Conservation (phyloP, 1,140 invertebrate species). For the Armadillidium nasatum region DNA sequence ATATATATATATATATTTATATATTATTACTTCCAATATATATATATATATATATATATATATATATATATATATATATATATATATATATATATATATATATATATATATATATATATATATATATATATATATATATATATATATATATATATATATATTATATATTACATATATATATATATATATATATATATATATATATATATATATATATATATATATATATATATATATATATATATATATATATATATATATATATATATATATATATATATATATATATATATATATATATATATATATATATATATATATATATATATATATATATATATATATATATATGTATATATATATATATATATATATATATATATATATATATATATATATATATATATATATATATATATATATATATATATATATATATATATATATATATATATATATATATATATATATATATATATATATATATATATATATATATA, state of each 20-base stretch:
- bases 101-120: too few species aligned
- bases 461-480: slow-evolving; percentile 16
- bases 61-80: too few species aligned
- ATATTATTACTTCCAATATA: too few species aligned
- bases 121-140: too few species aligned
- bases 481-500: background rate
- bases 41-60: too few species aligned
- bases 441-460: slow-evolving; percentile 19
- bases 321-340: too few species aligned
- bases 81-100: too few species aligned
- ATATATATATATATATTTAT: background rate
- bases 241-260: slow-evolving; percentile 22
- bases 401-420: too few species aligned
- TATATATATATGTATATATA: too few species aligned
- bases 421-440: background rate
- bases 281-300: slow-evolving; percentile 10
- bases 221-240: slow-evolving; percentile 11
- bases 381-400: too few species aligned
- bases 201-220: slow-evolving; percentile 6
- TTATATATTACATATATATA: slow-evolving; percentile 18
- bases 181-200: background rate
- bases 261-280: slow-evolving; percentile 2
- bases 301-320: background rate
- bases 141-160: slow-evolving; percentile 20
- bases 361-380: too few species aligned